These are phyloP conservation scores for Muscicapa comitata DNA, from an alignment of 2,797 vertebrate species.

Conservation along the genomic window DNA sequence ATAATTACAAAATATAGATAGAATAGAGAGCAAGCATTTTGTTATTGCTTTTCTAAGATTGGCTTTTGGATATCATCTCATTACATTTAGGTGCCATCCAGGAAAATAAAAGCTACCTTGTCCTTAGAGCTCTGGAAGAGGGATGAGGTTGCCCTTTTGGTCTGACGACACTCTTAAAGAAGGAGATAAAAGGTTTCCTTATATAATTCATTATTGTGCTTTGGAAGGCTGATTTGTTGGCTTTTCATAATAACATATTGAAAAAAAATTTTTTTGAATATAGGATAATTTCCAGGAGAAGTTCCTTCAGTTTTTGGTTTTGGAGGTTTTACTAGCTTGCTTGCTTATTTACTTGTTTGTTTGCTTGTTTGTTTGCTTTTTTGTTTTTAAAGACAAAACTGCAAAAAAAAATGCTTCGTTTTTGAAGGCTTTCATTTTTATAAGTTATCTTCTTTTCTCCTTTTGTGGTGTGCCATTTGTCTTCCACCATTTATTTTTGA, in stretches of 20 bases:
- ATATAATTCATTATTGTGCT: not conserved
- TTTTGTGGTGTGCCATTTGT: not conserved
- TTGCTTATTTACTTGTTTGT: not conserved
- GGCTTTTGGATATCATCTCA: not conserved
- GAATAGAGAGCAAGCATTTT: not conserved
- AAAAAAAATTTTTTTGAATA: not conserved
- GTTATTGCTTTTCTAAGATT: not conserved
- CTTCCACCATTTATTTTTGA: not conserved
- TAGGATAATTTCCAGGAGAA: not conserved
- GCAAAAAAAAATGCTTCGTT: not conserved
- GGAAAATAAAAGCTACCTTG: conserved; percentile 13
- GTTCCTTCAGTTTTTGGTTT: not conserved
- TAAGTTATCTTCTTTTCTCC: not conserved
- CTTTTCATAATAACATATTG: not conserved
- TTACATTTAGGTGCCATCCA: not conserved
- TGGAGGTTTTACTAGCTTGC: not conserved
- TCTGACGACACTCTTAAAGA: not conserved
- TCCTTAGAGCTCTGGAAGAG: not conserved
- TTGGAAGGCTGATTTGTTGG: not conserved
- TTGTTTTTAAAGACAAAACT: not conserved
- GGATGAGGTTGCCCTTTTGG: conserved; percentile 4
- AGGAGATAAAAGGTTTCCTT: not conserved
- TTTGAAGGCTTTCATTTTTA: not conserved
- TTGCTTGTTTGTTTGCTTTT: not conserved
- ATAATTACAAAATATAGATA: conserved; percentile 13